phyloP scores from a whole-genome alignment of 2,797 vertebrate species.

The Neopelma chrysocephalum region DNA sequence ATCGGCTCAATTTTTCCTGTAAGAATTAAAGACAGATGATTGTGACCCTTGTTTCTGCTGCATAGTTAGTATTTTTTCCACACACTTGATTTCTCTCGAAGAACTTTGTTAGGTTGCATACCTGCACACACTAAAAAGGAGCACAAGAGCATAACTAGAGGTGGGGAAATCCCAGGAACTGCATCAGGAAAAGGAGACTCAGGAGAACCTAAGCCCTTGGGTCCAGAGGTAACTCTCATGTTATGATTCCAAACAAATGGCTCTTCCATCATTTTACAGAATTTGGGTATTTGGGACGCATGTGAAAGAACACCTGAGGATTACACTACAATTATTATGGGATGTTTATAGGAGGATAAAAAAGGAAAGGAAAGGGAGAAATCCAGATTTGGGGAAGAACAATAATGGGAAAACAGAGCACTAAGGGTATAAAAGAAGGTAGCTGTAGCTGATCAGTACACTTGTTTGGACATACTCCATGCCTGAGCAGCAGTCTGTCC shows the following conservation, averaged over 20 bases:
- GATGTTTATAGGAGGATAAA: background rate
- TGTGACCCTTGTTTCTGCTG: background rate
- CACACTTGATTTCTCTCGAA: background rate
- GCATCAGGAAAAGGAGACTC: background rate
- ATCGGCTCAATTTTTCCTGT: background rate
- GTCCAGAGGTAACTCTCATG: background rate
- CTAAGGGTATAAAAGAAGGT: accelerated
- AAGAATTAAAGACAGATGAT: background rate
- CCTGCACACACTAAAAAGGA: background rate
- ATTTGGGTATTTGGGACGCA: background rate
- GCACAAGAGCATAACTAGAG: background rate
- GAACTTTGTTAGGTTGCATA: background rate
- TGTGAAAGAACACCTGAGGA: background rate
- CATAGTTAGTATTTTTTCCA: background rate
- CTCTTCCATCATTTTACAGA: background rate
- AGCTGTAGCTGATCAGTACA: accelerated
- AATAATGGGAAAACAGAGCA: background rate
- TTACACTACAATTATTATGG: background rate
- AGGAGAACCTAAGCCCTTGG: background rate
- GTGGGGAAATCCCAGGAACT: accelerated
- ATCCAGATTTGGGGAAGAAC: background rate
- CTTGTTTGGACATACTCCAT: background rate
- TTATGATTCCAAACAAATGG: accelerated
- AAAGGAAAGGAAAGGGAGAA: background rate
- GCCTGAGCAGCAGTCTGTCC: background rate